These are phyloP conservation scores for Myotis findleyi DNA, from an alignment of 2,797 vertebrate genomes.

Conservation along the genomic window DNA sequence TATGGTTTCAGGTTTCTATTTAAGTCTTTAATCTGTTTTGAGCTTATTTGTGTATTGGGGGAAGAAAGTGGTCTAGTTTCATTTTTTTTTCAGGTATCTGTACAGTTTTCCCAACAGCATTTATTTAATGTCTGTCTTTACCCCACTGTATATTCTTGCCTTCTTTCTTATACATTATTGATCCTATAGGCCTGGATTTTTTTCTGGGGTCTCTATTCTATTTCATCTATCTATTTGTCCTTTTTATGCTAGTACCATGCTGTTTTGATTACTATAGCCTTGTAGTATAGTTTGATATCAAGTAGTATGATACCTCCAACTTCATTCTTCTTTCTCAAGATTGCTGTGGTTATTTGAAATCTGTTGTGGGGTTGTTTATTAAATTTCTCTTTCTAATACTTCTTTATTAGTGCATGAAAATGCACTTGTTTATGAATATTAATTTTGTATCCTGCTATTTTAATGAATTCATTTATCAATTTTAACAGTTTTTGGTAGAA, in stretches of 20 bases:
- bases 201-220: neutral
- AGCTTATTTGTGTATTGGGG: neutral
- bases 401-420: neutral
- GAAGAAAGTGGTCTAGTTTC: neutral
- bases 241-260: neutral
- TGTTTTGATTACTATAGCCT: neutral
- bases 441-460: neutral
- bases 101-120: neutral
- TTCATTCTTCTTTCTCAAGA: neutral
- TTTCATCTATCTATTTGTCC: neutral
- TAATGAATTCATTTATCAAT: neutral
- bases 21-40: neutral
- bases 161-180: neutral
- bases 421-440: neutral
- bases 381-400: neutral
- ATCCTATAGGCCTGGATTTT: neutral
- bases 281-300: neutral
- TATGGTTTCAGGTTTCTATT: neutral
- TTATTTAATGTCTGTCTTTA: neutral
- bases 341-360: neutral
- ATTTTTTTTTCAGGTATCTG: neutral
- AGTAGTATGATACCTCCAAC: neutral
- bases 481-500: neutral
- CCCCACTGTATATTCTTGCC: neutral
- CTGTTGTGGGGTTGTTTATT: neutral